Base-by-base conservation (phyloP, 2,797 vertebrate species). In the Myioborus melanocephalus region DNA sequence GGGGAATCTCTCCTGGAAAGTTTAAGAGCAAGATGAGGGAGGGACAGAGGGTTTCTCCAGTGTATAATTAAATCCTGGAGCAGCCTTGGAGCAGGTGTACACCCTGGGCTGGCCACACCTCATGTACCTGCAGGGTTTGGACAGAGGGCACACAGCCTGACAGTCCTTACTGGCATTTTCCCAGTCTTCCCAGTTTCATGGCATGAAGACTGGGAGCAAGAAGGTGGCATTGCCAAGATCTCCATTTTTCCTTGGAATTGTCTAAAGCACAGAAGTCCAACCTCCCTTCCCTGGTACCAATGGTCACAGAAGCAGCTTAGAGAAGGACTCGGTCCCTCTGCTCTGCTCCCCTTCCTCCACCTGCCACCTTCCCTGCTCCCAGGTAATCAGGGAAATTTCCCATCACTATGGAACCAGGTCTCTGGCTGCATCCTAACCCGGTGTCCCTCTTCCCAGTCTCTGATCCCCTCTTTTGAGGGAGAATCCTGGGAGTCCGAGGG, bases 191-290 rank as follows among this genome's bases (percentile, higher is more conserved):
- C 37, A 61, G 6, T 69, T 72, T 39, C 23, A 61, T 0, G 0
- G 12, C 26, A 6, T 10, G 43, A 91, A 37, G 22, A 41, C 11
- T 37, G 41, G 34, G 39, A 79, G 19, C 1, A 2, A 57, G 9
- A 21, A 87, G 5, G 4, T 26, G 26, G 28, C 24, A 59, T 63
- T 79, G 12, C 23, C 1, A 0, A 55, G 32, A 10, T 14, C 10
- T 18, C 7, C 10, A 1, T 17, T 16, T 6, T 8, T 26, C 10
- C 13, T 2, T 0, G 22, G 12, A 89, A 73, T 41, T 4, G 3
- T 8, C 1, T 17, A 13, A 60, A 52, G 16, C 8, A 37, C 1
- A 23, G 13, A 18, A 50, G 5, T 19, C 46, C 47, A 76, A 0
- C 2, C 14, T 80, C 20, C 10, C 2, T 80, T 37, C 35, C 35